A percentile compares a stretch with the other conserved stretches of the same genome.
Conservation (phyloP, 2,113 vertebrate species). For the Lagopus leucura region DNA sequence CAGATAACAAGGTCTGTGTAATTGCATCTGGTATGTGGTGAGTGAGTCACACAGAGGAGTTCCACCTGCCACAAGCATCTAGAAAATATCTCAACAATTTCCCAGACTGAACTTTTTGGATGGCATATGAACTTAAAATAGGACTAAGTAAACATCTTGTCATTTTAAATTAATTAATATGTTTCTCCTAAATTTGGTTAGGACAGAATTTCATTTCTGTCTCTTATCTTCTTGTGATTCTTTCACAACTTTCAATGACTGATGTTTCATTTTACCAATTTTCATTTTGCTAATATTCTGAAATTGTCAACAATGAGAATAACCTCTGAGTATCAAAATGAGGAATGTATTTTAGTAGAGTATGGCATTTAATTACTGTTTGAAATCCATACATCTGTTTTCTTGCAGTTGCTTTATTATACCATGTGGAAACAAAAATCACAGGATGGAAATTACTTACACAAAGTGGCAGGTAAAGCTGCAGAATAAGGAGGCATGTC, state of each 20-base stretch:
- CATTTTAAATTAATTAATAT: neutral
- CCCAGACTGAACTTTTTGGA: neutral
- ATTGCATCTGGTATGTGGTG: neutral
- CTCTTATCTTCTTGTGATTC: neutral
- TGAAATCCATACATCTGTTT: conserved; percentile 57
- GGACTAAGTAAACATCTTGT: neutral
- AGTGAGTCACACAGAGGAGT: neutral
- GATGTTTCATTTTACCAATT: neutral
- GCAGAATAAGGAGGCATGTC: neutral
- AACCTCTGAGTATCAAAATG: conserved; percentile 15
- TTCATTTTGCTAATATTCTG: neutral
- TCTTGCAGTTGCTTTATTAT: conserved; percentile 41
- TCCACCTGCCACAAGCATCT: neutral
- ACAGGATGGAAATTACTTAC: conserved; percentile 4
- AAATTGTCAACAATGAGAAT: conserved; percentile 3
- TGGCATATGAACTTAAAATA: neutral
- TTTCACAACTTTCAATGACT: conserved; percentile 10
- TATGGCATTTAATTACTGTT: conserved; percentile 45
- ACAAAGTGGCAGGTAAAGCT: conserved; percentile 42
- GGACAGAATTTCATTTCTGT: neutral
- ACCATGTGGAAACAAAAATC: conserved; percentile 34
- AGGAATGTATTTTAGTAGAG: conserved; percentile 32
- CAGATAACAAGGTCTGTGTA: neutral
- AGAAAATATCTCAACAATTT: neutral
- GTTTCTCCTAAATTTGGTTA: neutral